Conservation (phyloP, 2,797 vertebrate species). For the Sorex maritimensis region DNA sequence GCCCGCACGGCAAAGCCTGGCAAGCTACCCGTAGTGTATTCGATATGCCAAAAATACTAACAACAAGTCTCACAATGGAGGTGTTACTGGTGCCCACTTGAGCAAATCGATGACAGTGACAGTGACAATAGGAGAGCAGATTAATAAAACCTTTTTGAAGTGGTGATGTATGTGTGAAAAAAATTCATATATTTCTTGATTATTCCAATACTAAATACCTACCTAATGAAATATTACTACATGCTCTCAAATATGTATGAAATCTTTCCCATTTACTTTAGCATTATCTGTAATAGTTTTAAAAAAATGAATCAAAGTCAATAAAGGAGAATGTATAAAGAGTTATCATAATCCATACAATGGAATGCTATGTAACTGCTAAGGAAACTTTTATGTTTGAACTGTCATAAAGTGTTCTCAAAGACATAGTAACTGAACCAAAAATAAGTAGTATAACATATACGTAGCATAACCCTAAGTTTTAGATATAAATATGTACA, state of each 20-base stretch:
- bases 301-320: constrained; percentile 64
- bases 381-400: constrained; percentile 54
- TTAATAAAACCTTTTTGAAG: constrained; percentile 51
- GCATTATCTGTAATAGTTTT: background rate
- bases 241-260: background rate
- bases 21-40: too few species aligned
- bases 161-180: background rate
- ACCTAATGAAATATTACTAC: constrained; percentile 49
- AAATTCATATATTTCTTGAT: background rate
- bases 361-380: constrained; percentile 43
- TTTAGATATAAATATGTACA: constrained; percentile 46
- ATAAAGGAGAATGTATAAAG: constrained; percentile 25
- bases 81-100: too few species aligned
- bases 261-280: background rate
- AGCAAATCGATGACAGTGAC: too few species aligned
- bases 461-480: constrained; percentile 40
- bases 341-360: background rate
- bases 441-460: constrained; percentile 54
- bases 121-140: constrained; percentile 30
- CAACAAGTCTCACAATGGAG: too few species aligned
- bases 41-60: too few species aligned
- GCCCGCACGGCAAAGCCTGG: too few species aligned
- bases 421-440: constrained; percentile 43
- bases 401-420: constrained; percentile 17
- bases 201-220: constrained; percentile 28